These are phyloP conservation scores for Clarias laeviceps DNA, from an alignment of 2,797 vertebrate species.

Conservation along the genomic window DNA sequence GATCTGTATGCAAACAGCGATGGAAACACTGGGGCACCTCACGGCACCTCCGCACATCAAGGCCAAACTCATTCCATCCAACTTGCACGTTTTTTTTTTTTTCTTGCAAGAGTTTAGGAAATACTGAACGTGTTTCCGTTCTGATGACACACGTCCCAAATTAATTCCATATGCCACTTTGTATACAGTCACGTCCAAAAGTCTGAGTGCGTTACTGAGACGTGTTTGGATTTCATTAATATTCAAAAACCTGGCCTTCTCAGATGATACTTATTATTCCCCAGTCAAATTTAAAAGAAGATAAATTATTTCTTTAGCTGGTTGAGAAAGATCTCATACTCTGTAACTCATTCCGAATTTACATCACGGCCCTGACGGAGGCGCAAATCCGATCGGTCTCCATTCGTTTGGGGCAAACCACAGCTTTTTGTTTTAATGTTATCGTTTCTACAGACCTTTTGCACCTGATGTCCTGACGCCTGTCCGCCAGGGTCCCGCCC, in stretches of 20 bases:
- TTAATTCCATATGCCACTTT: background rate
- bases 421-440: background rate
- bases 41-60: conserved; percentile 35
- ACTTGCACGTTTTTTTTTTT: background rate
- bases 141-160: background rate
- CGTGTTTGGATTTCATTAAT: background rate
- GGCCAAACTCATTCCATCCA: background rate
- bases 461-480: too few species aligned
- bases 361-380: too few species aligned
- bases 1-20: conserved; percentile 34
- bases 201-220: background rate
- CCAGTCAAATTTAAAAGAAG: background rate
- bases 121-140: background rate
- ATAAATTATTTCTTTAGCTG: background rate
- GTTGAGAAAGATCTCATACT: background rate
- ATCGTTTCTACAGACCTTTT: background rate
- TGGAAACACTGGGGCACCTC: conserved; percentile 13
- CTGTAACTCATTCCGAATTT: background rate
- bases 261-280: conserved; percentile 23
- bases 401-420: background rate
- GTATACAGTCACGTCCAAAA: background rate
- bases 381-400: background rate
- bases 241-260: background rate
- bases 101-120: background rate
- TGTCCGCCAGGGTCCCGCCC: too few species aligned